phyloP scores from a whole-genome alignment of 2,888 invertebrate species.

The Apotomis capreana region DNA sequence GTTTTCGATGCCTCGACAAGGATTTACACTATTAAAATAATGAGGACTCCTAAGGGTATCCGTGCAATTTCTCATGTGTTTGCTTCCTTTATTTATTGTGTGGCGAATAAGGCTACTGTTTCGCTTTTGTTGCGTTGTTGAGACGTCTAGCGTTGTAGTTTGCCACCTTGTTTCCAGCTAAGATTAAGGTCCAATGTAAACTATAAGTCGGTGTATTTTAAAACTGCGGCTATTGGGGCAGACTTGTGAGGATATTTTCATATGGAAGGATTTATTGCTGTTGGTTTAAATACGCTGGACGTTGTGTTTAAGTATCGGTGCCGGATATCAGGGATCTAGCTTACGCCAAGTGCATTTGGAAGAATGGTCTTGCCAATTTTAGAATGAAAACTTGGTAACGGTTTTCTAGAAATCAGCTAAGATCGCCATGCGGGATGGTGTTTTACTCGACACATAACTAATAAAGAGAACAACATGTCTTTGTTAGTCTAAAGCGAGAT shows the following conservation, averaged over 20 bases:
- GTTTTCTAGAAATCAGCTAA: too few relatives aligned
- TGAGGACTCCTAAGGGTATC: slow-evolving; percentile 76
- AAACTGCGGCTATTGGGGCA: background rate
- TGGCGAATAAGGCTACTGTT: slow-evolving; percentile 73
- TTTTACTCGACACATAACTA: too few relatives aligned
- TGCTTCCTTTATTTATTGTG: slow-evolving; percentile 75
- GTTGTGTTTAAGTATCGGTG: background rate
- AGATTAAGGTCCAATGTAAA: slow-evolving; percentile 38
- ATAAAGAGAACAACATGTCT: too few relatives aligned
- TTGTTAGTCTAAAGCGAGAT: too few relatives aligned
- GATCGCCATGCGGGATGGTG: too few relatives aligned
- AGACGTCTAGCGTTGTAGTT: slow-evolving; percentile 47
- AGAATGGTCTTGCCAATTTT: too few relatives aligned
- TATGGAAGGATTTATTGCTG: slow-evolving; percentile 2
- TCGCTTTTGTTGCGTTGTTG: slow-evolving; percentile 56
- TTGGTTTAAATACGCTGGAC: background rate
- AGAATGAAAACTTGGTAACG: too few relatives aligned
- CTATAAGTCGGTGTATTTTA: slow-evolving; percentile 17
- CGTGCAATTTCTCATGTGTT: slow-evolving; percentile 78
- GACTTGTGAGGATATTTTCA: slow-evolving; percentile 9
- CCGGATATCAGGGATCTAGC: too few relatives aligned
- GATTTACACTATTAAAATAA: slow-evolving; percentile 78
- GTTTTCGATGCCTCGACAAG: slow-evolving; percentile 45
- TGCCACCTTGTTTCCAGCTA: slow-evolving; percentile 42
- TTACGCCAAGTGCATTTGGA: too few relatives aligned